Base-by-base conservation (phyloP, 1,140 invertebrate genomes). In the Theocolax elegans region DNA sequence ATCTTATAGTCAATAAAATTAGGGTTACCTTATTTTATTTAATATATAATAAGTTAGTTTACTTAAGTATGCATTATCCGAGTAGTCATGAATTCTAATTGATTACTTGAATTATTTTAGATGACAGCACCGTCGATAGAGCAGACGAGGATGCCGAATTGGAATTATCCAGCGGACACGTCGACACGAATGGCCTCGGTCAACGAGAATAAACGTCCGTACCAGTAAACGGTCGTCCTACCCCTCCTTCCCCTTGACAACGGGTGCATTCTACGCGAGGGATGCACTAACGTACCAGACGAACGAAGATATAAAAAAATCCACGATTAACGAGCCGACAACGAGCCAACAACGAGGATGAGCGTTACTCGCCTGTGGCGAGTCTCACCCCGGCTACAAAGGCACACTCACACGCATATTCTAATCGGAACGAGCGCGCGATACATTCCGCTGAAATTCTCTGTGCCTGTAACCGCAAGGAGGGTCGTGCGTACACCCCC, bases 161-260 rank as follows among this genome's bases (percentile, higher is more conserved):
- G 81, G 80, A 81, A 75, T 67, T 77, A 78, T 67, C 75, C 79
- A 68, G 67, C 77, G 51, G 82, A 83, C 72, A 78, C 82, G 62
- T 81, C 83, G 27, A 83, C 79, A 74, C 80, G 78, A 72, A 82
- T 85, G 80, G 76, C 79, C 62, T 81, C 82, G 59, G 81, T 84
- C 68, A 83, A 77, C 76, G 84, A 85, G 60, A 75, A 62, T 29
- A 84, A 84, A 59, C 78, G 72, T 53, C 76, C 81, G 64, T 81
- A 78, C 72, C 83, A 84, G 76, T 85, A 80, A 58, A 42, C 38
- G 58, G 21, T 62, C 21, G 9, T 25, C 54, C 54, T 2, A 17
- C 1, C 4, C n/a, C 9, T 21, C 54, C 15, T 40, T 40, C 54
- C 31, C 12, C 29, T 21, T 4, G 27, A 35, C 31, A 35, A 51